Percentiles rank a stretch among this genome's conserved stretches.
Evolutionary conservation across 2,113 vertebrate genomes (phyloP).

Genomic region (Corythaixoides concolor): DNA sequence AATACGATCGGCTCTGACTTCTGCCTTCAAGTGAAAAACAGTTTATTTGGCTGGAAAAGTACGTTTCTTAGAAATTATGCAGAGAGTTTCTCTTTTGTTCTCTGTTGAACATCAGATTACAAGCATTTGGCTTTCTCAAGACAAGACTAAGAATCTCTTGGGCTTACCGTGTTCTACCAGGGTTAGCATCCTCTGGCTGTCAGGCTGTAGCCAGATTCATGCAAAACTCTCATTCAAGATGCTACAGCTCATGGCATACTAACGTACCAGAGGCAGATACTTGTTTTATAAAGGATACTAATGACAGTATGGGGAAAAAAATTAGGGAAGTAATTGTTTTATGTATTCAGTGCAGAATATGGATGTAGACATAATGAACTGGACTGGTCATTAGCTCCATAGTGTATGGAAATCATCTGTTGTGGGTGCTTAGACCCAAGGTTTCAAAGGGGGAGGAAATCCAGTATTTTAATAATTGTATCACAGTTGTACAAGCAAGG

Average conservation of each 20-base stretch:
- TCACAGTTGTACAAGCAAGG: neutral
- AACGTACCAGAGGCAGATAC: neutral
- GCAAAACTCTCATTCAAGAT: neutral
- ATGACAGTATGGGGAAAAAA: neutral
- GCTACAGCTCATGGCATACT: fast-evolving
- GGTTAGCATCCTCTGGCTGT: neutral
- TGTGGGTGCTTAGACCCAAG: neutral
- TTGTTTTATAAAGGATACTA: neutral
- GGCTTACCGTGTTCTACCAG: neutral
- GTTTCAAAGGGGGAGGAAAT: neutral
- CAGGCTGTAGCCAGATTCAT: neutral
- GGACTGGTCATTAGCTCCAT: neutral
- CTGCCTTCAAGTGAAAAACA: neutral
- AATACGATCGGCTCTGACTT: neutral
- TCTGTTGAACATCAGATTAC: neutral
- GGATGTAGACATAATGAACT: neutral
- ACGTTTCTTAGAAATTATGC: neutral
- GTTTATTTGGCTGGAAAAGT: neutral
- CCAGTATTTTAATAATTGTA: neutral
- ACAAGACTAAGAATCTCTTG: neutral
- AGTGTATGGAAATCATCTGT: neutral
- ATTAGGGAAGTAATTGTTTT: neutral
- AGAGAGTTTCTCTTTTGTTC: neutral
- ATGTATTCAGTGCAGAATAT: neutral
- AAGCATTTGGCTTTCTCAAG: neutral